Conservation (phyloP, 2,113 vertebrate species). For the Clarias batrachus region DNA sequence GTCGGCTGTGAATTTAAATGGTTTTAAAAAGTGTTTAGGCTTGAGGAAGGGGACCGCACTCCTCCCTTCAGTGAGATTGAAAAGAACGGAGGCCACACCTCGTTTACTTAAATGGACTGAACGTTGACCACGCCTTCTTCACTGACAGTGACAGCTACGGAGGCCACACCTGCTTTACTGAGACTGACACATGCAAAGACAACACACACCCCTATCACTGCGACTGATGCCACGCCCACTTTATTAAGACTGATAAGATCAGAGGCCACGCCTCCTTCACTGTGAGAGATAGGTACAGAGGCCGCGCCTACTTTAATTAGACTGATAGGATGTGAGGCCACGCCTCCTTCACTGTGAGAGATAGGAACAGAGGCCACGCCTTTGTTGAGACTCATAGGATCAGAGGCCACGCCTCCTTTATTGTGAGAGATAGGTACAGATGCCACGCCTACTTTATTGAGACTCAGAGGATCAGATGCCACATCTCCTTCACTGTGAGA, state of each 20-base stretch:
- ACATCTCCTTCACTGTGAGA: neutral
- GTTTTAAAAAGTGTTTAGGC: neutral
- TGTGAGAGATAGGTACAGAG: neutral
- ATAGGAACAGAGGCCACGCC: neutral
- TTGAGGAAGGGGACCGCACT: neutral
- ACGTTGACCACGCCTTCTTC: neutral
- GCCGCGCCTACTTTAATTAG: neutral
- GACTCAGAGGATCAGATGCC: neutral
- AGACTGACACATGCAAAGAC: neutral
- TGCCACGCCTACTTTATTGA: neutral
- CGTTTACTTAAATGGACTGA: neutral
- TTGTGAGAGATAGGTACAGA: neutral
- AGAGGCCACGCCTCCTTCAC: neutral
- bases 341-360: neutral
- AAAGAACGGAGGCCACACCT: neutral
- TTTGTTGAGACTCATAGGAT: neutral
- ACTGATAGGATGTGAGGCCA: neutral
- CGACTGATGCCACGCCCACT: neutral
- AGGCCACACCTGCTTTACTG: neutral
- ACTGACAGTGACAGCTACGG: neutral
- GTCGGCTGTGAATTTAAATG: neutral
- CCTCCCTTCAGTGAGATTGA: neutral
- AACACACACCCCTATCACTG: neutral
- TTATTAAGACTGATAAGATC: neutral
- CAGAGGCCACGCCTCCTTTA: neutral